Percentiles rank a stretch among this genome's conserved stretches.
Conservation (phyloP, 2,113 vertebrate species). For the Notechis scutatus region DNA sequence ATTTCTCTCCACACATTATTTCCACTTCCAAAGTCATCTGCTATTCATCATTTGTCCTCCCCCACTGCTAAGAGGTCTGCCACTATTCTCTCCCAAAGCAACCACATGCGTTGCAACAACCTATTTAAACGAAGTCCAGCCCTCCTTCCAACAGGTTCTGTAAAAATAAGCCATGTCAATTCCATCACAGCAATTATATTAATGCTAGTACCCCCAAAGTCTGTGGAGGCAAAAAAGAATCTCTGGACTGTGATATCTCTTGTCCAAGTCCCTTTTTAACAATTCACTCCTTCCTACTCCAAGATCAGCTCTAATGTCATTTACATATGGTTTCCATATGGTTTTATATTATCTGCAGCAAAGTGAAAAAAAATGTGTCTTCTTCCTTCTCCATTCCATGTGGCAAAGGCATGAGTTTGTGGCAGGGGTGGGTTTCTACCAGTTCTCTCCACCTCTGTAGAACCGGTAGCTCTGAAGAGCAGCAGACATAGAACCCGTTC, state of each 20-base stretch:
- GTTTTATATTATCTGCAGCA: background rate
- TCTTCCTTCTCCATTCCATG: background rate
- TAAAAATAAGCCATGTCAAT: background rate
- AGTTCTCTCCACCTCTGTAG: no score
- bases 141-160: background rate
- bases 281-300: background rate
- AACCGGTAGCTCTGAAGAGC: no score
- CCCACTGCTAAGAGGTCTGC: background rate
- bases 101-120: background rate
- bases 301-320: background rate
- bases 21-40: background rate
- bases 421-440: no score
- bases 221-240: background rate
- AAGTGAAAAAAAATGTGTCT: background rate
- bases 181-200: background rate
- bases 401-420: background rate
- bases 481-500: no score
- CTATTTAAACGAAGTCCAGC: accelerated
- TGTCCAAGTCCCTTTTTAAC: background rate
- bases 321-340: background rate
- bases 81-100: background rate
- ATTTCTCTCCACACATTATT: background rate
- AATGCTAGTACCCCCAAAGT: background rate
- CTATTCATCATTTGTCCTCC: background rate
- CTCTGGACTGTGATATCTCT: background rate